A percentile compares a stretch with the other conserved stretches of the same genome.
These are phyloP conservation scores for Astur gentilis DNA, from an alignment of 2,113 vertebrate species.

Conservation along the genomic window DNA sequence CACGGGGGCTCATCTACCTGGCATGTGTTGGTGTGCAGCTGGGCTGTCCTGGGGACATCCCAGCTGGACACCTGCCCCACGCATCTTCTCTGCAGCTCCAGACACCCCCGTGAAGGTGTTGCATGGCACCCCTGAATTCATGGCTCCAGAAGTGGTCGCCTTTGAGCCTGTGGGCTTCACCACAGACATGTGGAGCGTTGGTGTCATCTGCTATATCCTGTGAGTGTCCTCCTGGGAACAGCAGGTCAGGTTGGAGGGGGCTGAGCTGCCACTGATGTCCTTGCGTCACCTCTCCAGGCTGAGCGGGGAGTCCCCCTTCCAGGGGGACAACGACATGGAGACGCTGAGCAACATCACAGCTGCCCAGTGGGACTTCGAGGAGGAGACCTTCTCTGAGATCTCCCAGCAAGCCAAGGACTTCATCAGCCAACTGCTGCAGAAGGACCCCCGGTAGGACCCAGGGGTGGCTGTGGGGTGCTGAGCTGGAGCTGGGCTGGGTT, in stretches of 20 bases:
- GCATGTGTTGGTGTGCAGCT: neutral
- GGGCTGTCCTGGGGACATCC: neutral
- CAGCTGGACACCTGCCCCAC: neutral
- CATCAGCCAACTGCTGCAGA: slow-evolving; percentile 78
- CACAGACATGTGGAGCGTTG: slow-evolving; percentile 88
- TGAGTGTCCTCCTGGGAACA: slow-evolving; percentile 57
- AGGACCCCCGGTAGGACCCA: slow-evolving; percentile 70
- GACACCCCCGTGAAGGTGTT: slow-evolving; percentile 74
- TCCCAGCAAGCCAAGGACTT: slow-evolving; percentile 84
- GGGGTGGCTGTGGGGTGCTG: neutral
- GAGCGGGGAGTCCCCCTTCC: slow-evolving; percentile 86
- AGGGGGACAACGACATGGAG: slow-evolving; percentile 78
- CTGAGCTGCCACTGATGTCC: neutral
- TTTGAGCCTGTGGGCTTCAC: slow-evolving; percentile 78
- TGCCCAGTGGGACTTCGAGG: slow-evolving; percentile 76
- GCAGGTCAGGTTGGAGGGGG: neutral
- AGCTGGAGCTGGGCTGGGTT: neutral
- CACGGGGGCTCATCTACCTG: rapidly evolving
- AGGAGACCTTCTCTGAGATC: slow-evolving; percentile 81
- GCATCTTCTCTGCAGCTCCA: slow-evolving; percentile 57
- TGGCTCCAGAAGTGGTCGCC: slow-evolving; percentile 85
- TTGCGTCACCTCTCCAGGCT: slow-evolving; percentile 59
- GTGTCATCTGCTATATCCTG: slow-evolving; percentile 88
- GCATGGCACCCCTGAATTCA: slow-evolving; percentile 86
- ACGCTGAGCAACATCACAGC: slow-evolving; percentile 78